Percentiles rank a stretch among this genome's conserved stretches.
These are phyloP conservation scores for Chirona hameri DNA, from an alignment of 2,888 invertebrate genomes.

Conservation along the genomic window DNA sequence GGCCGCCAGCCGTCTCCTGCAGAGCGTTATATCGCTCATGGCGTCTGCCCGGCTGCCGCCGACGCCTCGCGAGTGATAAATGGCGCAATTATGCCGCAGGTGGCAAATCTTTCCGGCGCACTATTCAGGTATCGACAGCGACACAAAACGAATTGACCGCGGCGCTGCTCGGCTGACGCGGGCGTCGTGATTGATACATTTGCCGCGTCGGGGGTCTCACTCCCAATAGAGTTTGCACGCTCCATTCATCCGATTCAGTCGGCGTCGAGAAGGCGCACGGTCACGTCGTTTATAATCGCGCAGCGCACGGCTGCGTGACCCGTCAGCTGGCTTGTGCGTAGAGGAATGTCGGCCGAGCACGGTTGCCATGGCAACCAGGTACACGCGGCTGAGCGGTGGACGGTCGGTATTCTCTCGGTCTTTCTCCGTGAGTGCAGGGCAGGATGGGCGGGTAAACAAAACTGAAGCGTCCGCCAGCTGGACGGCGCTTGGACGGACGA, in stretches of 20 bases:
- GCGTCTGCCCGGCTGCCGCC: not conserved
- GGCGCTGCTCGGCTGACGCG: not conserved
- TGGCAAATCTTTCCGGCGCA: not conserved
- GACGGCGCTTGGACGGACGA: too few species aligned
- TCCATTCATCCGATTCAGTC: not conserved
- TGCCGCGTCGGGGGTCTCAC: not conserved
- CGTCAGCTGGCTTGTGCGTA: not conserved
- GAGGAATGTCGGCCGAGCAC: not conserved
- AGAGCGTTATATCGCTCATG: not conserved
- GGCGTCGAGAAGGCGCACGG: not conserved
- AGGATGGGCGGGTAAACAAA: not conserved
- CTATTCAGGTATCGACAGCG: not conserved
- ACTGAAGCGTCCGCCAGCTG: not conserved
- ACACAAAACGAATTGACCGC: not conserved
- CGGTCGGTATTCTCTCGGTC: not conserved
- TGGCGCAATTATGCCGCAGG: not conserved
- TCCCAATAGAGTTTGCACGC: not conserved
- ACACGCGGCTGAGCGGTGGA: not conserved
- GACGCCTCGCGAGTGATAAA: not conserved
- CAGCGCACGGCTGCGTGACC: not conserved
- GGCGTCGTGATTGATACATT: not conserved
- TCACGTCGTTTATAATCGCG: not conserved
- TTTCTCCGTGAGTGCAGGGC: not conserved
- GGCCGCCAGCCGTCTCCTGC: not conserved
- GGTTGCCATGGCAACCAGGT: slow-evolving; percentile 3